Evolutionary conservation across 2,888 invertebrate genomes (phyloP), one percentile per base, ranked within the genome.

Genomic region (Drosophila borborema): DNA sequence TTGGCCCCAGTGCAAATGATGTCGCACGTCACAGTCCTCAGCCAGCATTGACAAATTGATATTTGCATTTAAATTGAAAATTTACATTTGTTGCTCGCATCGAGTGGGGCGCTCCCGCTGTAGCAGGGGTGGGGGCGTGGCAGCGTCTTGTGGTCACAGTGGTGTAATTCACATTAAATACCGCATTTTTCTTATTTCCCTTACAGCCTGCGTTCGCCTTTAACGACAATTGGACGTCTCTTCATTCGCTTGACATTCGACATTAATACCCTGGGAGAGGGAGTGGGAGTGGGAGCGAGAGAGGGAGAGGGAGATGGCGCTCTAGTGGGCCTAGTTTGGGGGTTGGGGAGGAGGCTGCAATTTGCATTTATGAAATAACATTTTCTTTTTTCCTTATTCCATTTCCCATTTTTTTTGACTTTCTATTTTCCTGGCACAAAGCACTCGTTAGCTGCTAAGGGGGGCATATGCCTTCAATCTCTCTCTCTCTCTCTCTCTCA

Each of bases 51-150:
- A 93, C 92, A 93, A 93, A 93, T 93, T 93, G 93, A 93, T 93
- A 93, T 93, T 93, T 93, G 93, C 93, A 93, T 93, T 93, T 93
- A 93, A 93, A 93, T 93, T 93, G 93, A 93, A 93, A 93, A 93
- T 93, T 91, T 93, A 93, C 92, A 93, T 92, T 92, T 92, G 91
- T 48, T 90, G 76, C 85, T 75, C 72, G 80, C 84, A 86, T 82
- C 82, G 81, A 81, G 72, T n/a, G 40, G 3, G 5, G 23, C 2
- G 28, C 28, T 28, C 28, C 3, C 3, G 23, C 23, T 23, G 14
- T 2, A 14, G 3, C 0, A 12, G 40, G 7, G 4, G 10, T 0
- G 20, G 23, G n/a, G 28, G 12, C 28, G 28, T 55, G 49, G 34
- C 49, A 18, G 4, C 7, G 55, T 18, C 28, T 28, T 68, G 91